Evolutionary conservation across 2,888 invertebrate genomes (phyloP), one percentile per base, ranked within the genome.

Genomic region (Tortrix viridana): DNA sequence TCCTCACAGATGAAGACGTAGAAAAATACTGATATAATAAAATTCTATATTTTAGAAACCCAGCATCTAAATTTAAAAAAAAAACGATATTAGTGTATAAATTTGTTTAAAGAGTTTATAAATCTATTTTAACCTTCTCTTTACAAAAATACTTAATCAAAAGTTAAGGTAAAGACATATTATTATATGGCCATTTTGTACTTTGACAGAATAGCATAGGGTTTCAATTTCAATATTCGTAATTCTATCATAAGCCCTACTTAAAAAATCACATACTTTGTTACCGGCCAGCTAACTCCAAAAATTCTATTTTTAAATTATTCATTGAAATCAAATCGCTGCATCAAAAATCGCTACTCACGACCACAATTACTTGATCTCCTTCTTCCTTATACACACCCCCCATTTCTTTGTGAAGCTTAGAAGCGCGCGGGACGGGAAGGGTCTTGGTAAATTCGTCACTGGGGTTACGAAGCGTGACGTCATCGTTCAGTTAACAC

Each of bases 401-500:
- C 53, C 53, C 47, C 32, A n/a, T 26, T 41, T 7, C 53, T 58
- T 63, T 58, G 58, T 63, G 43, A 43, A 47, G 12, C 14, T 43
- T 38, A 32, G 63, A 18, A 22, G 20, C 16, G 20, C 19, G 16
- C 14, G 63, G 54, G 49, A 58, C 26, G 46, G 48, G 58, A 49
- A 48, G 53, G 61, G 41, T 61, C 65, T 58, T 67, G 66, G 69
- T 44, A 62, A 60, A 26, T 41, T 67, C 70, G 73, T 68, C 66
- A 57, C 61, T 74, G 74, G 71, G 74, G 68, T 71, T 85, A 88
- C 77, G 84, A 73, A 84, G 72, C 90, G 79, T 91, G 85, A 88
- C 90, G 88, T 91, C 89, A 88, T 76, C 80, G 85, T 88, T 84
- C 85, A 85, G 86, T 89, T 82, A 85, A 83, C 88, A 89, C 89